Base-by-base conservation (phyloP, 2,888 invertebrate species). In the Diabrotica balteata region DNA sequence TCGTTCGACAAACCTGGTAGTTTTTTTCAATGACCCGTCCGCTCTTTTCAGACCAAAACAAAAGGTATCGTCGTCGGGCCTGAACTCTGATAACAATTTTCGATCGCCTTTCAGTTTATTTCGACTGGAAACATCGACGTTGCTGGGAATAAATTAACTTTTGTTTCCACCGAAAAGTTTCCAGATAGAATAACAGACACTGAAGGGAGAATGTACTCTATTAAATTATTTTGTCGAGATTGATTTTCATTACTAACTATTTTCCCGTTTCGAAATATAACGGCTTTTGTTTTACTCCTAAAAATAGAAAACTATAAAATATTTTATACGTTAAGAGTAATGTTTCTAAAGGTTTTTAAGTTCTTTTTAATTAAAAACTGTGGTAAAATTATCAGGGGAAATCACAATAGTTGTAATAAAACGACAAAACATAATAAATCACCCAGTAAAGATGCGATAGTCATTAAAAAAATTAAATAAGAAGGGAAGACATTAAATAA, bases 21-120 rank as follows among this genome's bases (percentile, higher is more conserved):
- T 63, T 62, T 63, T 66, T 67, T 59, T 50, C 63, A 53, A 53
- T 60, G 66, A 60, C 66, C 55, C 59, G 59, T 66, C 60, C 49
- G 57, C 63, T 60, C 52, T 53, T 49, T 32, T 59, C 42, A 54
- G 63, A 63, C 49, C 53, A 62, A 63, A 67, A 62, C 62, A 62
- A 67, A 67, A 67, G 59, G 67, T 63, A 67, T 67, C 52, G 53
- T 32, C 32, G 32, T 67, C 58, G 53, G 44, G 53, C 62, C 49
- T 53, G 63, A 67, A 59, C 62, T 67, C 67, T 44, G 55, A 67
- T 63, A 67, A 62, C 67, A 67, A 67, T 67, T 67, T 67, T 67
- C 59, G 59, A 66, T 66, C 49, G 61, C 66, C 63, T 63, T 67
- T 67, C 66, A 53, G 47, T 58, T 54, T 57, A 50, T 11, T 32